Percentiles rank a stretch among this genome's conserved stretches.
phyloP scores from a whole-genome alignment of 2,113 vertebrate genomes.

The Heteronetta atricapilla region DNA sequence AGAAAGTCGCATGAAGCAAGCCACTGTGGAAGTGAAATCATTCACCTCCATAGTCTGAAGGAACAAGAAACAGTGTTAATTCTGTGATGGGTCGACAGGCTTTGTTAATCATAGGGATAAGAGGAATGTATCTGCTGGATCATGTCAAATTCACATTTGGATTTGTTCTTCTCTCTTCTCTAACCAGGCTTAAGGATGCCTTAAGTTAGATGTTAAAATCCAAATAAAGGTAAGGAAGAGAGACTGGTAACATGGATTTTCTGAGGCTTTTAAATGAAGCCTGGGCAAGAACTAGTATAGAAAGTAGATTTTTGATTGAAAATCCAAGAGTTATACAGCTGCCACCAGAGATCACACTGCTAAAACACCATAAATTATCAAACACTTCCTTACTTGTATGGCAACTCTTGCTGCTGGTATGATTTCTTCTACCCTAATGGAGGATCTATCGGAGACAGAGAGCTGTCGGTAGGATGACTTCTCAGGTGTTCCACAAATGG shows the following conservation, averaged over 20 bases:
- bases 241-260: background rate
- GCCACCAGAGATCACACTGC: accelerated
- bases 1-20: conserved; percentile 96
- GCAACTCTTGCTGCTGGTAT: conserved; percentile 96
- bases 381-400: conserved; percentile 85
- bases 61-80: conserved; percentile 17
- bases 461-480: conserved; percentile 95
- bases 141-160: background rate
- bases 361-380: background rate
- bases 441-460: conserved; percentile 95
- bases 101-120: background rate
- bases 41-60: conserved; percentile 95
- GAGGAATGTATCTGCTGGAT: background rate
- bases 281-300: background rate
- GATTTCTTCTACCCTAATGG: conserved; percentile 97
- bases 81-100: background rate
- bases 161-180: background rate
- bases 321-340: background rate
- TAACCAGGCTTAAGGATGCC: background rate
- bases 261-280: background rate
- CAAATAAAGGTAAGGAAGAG: background rate
- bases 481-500: conserved; percentile 94
- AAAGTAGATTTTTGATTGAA: background rate
- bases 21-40: conserved; percentile 95
- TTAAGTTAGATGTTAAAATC: background rate